Evolutionary conservation across 2,888 invertebrate genomes (phyloP).

Genomic region (Morpho helenor): DNA sequence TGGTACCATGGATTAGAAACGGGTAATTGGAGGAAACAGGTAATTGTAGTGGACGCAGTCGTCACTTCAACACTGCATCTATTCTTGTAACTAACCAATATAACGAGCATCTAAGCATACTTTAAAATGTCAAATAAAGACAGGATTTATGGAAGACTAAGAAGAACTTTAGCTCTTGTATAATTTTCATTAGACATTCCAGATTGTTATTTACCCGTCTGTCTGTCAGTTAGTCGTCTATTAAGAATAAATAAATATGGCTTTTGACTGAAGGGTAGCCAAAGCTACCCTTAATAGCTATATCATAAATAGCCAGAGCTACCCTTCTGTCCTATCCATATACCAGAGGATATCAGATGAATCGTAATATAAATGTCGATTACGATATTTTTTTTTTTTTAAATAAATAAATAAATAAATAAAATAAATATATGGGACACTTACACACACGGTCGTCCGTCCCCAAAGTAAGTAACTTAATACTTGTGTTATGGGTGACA

Average conservation of each 20-base stretch:
- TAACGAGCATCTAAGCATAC: constrained; percentile 11
- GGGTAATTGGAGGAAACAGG: no score
- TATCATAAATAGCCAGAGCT: no score
- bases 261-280: constrained; percentile 13
- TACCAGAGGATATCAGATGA: background rate
- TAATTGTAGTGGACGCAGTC: no score
- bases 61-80: constrained; percentile 51
- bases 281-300: background rate
- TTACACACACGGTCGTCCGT: no score
- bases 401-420: no score
- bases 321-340: no score
- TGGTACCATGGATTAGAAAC: background rate
- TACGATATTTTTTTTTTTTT: no score
- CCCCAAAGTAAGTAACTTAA: no score
- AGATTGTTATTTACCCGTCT: constrained; percentile 42
- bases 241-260: constrained; percentile 18
- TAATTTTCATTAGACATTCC: constrained; percentile 24
- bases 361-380: background rate
- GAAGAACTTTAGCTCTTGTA: no score
- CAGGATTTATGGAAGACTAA: no score
- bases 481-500: no score
- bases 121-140: background rate
- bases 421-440: no score
- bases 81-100: constrained; percentile 15
- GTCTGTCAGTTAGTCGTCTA: constrained; percentile 36